Conservation (phyloP, 1,140 invertebrate genomes). For the Brachionus rotundiformis region DNA sequence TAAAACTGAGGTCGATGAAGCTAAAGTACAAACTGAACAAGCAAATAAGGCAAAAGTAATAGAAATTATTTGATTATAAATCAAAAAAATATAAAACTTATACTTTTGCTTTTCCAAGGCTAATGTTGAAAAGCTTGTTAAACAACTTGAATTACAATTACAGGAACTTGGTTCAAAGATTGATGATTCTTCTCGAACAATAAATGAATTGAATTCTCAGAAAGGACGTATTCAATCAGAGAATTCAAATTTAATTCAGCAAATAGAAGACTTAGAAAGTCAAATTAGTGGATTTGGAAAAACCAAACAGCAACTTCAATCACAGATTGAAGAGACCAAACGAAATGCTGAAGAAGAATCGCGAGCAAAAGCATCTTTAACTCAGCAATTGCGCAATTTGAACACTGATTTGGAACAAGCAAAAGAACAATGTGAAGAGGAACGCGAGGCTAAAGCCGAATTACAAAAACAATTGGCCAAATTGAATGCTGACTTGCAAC, state of each 20-base stretch:
- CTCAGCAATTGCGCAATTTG: constrained; percentile 72
- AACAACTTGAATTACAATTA: constrained; percentile 89
- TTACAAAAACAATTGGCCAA: constrained; percentile 92
- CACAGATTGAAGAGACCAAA: constrained; percentile 56
- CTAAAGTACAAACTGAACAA: constrained; percentile 80
- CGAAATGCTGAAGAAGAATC: constrained; percentile 60
- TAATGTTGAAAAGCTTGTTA: constrained; percentile 92
- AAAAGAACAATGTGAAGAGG: constrained; percentile 89
- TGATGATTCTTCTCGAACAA: constrained; percentile 69
- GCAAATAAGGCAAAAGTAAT: constrained; percentile 88
- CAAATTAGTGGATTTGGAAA: constrained; percentile 50
- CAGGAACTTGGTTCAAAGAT: constrained; percentile 90
- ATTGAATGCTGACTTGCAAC: constrained; percentile 82
- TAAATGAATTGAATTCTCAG: constrained; percentile 41
- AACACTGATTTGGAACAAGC: constrained; percentile 96
- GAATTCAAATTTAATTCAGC: constrained; percentile 39
- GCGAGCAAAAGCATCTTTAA: constrained; percentile 49
- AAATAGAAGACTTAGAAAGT: constrained; percentile 50
- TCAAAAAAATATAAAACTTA: background rate
- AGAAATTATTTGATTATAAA: background rate
- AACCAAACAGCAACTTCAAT: constrained; percentile 42
- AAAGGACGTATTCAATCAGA: constrained; percentile 37
- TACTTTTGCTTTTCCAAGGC: constrained; percentile 69
- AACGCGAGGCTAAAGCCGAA: constrained; percentile 72
- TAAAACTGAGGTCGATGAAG: constrained; percentile 90